Base-by-base conservation (phyloP, 2,888 invertebrate genomes). In the Petrolisthes manimaculis region DNA sequence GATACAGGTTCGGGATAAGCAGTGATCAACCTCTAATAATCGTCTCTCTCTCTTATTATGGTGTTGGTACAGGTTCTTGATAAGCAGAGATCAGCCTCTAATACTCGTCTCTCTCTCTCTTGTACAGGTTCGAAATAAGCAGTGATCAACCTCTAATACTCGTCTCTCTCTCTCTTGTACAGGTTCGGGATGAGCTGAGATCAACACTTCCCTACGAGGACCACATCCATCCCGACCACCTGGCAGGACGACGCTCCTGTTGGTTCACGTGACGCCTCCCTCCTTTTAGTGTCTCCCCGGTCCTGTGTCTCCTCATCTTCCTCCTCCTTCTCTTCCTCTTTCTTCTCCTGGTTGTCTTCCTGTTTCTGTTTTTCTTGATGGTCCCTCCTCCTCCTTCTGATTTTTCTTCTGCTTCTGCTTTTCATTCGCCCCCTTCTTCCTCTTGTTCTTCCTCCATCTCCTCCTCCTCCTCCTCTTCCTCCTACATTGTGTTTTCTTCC, bases 141-240 rank as follows among this genome's bases (percentile, higher is more conserved):
- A 14, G 67, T 8, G 67, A 8, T 12, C 89, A 12, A 89, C 37
- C 37, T 37, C 37, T 37, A 37, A 37, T 37, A 37, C 37, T 77
- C 51, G 9, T 14, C 77, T 77, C 77, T 37, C 77, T 18, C n/a
- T 18, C 3, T 0, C 84, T 75, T 18, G 24, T 21, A 24, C 84
- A 91, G 91, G 88, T 91, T 0, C 80, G 91, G 54, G 89, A 91
- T 37, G 91, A 89, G 71, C 74, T 89, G 75, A 37, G 81, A 14
- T 83, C 89, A 12, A 89, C 86, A 5, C 89, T 79, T 55, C 91
- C 91, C 21, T 91, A 91, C 74, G 91, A 91, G 83, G 91, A 91
- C 83, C 91, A 91, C 84, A 91, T 91, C 69, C 91, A 91, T 84
- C 91, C 91, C 37, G 91, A 91, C 86, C 88, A 89, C 75, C 88